Base-by-base conservation (phyloP, 1,140 invertebrate species). In the Drosophila busckii region DNA sequence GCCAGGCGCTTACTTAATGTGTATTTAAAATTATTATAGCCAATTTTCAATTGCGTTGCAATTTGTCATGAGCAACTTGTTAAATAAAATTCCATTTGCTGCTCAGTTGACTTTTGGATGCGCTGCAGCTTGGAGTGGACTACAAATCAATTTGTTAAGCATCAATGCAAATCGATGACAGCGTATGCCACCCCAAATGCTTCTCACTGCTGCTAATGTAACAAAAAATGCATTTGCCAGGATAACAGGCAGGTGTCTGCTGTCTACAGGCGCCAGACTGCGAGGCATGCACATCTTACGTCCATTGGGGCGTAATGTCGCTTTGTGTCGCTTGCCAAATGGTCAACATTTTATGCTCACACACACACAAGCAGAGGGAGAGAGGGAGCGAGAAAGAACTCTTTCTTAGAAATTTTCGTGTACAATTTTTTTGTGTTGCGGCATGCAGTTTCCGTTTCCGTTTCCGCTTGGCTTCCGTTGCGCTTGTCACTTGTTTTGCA, bases 341-440 rank as follows among this genome's bases (percentile, higher is more conserved):
- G 73, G 73, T 73, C 73, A 78, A 64, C 73, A 80, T 80, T 80
- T 64, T 64, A 60, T 73, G n/a, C n/a, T n/a, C n/a, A n/a, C n/a
- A n/a, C n/a, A n/a, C n/a, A n/a, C n/a, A n/a, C n/a, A n/a, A n/a
- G n/a, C n/a, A n/a, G n/a, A n/a, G n/a, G n/a, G n/a, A n/a, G n/a
- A n/a, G n/a, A n/a, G n/a, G n/a, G n/a, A n/a, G n/a, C n/a, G n/a
- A n/a, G n/a, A n/a, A n/a, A n/a, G n/a, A n/a, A n/a, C n/a, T n/a
- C n/a, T n/a, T n/a, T n/a, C n/a, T n/a, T n/a, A n/a, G n/a, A n/a
- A n/a, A n/a, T n/a, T n/a, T n/a, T n/a, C n/a, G n/a, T n/a, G n/a
- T n/a, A n/a, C n/a, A n/a, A n/a, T n/a, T n/a, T n/a, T n/a, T 37
- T 67, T 49, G 32, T 60, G 25, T 64, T 64, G 67, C n/a, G n/a